These are phyloP conservation scores for Mesembrinibis cayennensis DNA, from an alignment of 2,113 vertebrate genomes.

Conservation along the genomic window DNA sequence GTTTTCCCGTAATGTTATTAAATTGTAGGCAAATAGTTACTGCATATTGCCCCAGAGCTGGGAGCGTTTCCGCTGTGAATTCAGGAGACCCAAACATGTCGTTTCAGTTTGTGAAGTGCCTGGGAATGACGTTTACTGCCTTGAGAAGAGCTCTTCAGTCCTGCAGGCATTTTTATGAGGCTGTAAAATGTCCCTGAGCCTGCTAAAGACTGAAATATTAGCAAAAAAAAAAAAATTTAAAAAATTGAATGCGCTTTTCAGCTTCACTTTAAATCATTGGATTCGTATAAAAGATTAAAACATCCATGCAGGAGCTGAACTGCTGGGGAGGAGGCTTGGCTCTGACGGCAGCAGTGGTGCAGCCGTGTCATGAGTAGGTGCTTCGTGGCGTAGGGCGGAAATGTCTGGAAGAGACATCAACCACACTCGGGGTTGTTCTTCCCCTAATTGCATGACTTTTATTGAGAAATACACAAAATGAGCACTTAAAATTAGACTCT, in stretches of 20 bases:
- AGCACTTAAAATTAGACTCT: slow-evolving; percentile 38
- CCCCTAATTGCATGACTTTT: slow-evolving; percentile 5
- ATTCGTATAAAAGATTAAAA: background rate
- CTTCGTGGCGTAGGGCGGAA: background rate
- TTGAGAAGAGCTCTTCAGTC: background rate
- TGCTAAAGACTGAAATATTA: background rate
- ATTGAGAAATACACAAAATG: background rate
- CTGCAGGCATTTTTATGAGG: background rate
- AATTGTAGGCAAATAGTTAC: background rate
- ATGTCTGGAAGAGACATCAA: background rate
- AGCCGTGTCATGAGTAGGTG: background rate
- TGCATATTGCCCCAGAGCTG: background rate
- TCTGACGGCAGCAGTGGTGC: background rate
- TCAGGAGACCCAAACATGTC: background rate
- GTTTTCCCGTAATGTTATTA: background rate
- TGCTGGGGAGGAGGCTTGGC: background rate
- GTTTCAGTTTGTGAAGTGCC: background rate
- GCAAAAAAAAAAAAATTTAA: background rate
- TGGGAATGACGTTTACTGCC: background rate
- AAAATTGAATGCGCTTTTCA: background rate
- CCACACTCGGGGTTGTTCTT: background rate
- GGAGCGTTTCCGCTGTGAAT: background rate
- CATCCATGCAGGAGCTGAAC: background rate
- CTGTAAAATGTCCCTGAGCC: background rate
- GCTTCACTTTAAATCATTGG: background rate